A percentile compares a stretch with the other conserved stretches of the same genome.
These are phyloP conservation scores for Stictonetta naevosa DNA, from an alignment of 2,113 vertebrate genomes.

Conservation along the genomic window DNA sequence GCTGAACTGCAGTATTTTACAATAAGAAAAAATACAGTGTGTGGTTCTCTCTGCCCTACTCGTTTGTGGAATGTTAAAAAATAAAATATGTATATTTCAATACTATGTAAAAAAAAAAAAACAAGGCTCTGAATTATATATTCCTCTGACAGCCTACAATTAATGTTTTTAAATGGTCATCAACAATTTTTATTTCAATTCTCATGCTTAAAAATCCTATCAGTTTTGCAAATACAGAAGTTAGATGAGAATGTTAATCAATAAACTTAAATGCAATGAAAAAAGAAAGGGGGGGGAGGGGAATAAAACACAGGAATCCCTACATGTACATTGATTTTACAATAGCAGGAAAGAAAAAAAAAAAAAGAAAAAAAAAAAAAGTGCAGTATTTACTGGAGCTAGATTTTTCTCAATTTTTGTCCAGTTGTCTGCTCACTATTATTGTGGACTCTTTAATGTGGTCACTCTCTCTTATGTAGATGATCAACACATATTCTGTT, in stretches of 20 bases:
- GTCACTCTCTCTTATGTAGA: neutral
- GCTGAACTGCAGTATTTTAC: conserved; percentile 13
- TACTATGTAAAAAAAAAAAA: neutral
- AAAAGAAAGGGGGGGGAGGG: neutral
- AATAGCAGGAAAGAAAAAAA: neutral
- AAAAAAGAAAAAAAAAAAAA: neutral
- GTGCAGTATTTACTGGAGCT: neutral
- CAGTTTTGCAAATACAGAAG: conserved; percentile 34
- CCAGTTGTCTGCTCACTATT: neutral
- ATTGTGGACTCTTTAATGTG: neutral
- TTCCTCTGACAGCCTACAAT: conserved; percentile 13
- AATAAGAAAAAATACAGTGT: neutral
- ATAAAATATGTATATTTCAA: conserved; percentile 3
- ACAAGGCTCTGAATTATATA: neutral
- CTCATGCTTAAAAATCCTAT: conserved; percentile 30
- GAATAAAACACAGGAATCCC: neutral
- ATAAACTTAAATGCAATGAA: conserved; percentile 36
- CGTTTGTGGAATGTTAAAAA: conserved; percentile 9
- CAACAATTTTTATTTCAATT: conserved; percentile 48
- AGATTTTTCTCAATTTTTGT: neutral
- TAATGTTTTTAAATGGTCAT: conserved; percentile 39
- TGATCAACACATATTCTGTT: rapidly evolving
- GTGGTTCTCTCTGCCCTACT: neutral
- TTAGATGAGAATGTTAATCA: neutral
- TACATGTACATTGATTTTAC: neutral